Evolutionary conservation across 2,888 invertebrate species (phyloP).

Genomic region (Escarpia spicata): DNA sequence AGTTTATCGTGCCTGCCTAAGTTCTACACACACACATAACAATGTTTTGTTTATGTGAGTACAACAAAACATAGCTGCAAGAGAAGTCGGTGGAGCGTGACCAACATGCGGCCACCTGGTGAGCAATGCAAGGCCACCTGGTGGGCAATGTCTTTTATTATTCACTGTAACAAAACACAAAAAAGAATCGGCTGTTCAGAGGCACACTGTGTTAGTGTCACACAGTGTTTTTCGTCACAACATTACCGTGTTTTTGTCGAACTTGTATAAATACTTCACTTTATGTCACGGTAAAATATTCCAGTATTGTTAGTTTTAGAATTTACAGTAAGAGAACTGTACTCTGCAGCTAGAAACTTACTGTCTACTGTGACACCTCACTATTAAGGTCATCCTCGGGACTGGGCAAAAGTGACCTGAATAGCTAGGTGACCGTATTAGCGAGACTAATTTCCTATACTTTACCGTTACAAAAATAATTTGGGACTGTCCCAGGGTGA

Average conservation of each 20-base stretch:
- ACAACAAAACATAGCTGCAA: neutral
- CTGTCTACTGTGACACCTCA: too few relatives aligned
- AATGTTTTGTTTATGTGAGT: neutral
- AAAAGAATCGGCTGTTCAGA: neutral
- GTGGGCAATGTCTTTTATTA: neutral
- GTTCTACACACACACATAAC: neutral
- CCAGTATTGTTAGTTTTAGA: neutral
- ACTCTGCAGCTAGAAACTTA: too few relatives aligned
- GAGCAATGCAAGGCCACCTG: neutral
- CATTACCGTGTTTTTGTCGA: neutral
- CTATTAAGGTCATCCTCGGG: too few relatives aligned
- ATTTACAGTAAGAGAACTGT: neutral
- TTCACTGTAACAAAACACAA: neutral
- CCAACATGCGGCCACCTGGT: constrained; percentile 1
- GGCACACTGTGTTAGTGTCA: neutral
- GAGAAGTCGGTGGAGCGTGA: neutral
- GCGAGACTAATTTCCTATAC: too few relatives aligned
- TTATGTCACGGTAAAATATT: neutral
- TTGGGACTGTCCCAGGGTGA: too few relatives aligned
- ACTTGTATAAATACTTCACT: neutral
- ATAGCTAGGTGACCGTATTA: too few relatives aligned
- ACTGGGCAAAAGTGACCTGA: too few relatives aligned
- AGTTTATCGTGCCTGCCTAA: neutral
- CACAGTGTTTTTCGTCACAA: neutral
- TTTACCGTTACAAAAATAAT: too few relatives aligned